A percentile compares a stretch with the other conserved stretches of the same genome.
phyloP scores from a whole-genome alignment of 2,113 vertebrate species.

The Ictidomys tridecemlineatus region DNA sequence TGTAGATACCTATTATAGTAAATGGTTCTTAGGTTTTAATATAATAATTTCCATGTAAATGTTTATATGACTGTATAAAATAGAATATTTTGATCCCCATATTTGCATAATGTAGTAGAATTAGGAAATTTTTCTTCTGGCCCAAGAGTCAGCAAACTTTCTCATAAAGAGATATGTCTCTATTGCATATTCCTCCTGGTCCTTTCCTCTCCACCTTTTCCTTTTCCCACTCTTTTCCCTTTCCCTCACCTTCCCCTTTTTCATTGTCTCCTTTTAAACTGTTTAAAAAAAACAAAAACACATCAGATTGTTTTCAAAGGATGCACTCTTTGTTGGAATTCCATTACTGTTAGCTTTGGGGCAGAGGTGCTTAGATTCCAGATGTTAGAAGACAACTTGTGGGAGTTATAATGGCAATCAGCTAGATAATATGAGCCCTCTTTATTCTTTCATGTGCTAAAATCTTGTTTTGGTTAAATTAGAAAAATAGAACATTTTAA shows the following conservation, averaged over 20 bases:
- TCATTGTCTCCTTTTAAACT: slow-evolving; percentile 38
- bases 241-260: neutral
- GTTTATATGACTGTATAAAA: slow-evolving; percentile 28
- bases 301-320: slow-evolving; percentile 38
- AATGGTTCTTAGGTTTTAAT: slow-evolving; percentile 49
- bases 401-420: neutral
- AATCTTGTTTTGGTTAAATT: slow-evolving; percentile 59
- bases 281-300: neutral
- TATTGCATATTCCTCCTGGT: neutral
- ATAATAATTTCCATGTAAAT: slow-evolving; percentile 18
- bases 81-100: slow-evolving; percentile 43
- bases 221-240: neutral
- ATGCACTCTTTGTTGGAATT: slow-evolving; percentile 54
- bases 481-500: slow-evolving; percentile 10
- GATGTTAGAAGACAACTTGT: slow-evolving; percentile 16
- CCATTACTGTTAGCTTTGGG: slow-evolving; percentile 58
- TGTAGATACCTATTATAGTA: neutral
- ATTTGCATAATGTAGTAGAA: slow-evolving; percentile 12
- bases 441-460: slow-evolving; percentile 37
- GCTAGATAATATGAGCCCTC: neutral
- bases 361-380: slow-evolving; percentile 55
- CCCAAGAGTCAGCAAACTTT: slow-evolving; percentile 1
- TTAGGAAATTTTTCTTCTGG: slow-evolving; percentile 61
- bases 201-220: neutral
- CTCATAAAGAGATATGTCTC: slow-evolving; percentile 34